These are phyloP conservation scores for Cecidostiba fungosa DNA, from an alignment of 2,888 invertebrate genomes.

Conservation along the genomic window DNA sequence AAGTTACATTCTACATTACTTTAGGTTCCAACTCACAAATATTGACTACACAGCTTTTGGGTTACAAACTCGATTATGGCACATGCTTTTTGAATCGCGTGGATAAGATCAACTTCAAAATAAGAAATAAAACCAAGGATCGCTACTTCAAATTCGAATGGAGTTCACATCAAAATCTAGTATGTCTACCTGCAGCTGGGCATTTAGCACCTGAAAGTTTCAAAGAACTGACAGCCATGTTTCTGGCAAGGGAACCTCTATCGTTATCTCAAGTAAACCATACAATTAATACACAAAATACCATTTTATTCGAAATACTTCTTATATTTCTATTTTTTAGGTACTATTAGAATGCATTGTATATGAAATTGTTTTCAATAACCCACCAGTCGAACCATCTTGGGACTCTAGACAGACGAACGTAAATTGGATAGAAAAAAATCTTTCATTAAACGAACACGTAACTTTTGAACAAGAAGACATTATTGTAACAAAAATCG, in stretches of 20 bases:
- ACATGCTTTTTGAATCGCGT: slow-evolving; percentile 75
- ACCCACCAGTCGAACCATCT: slow-evolving; percentile 68
- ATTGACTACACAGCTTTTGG: neutral
- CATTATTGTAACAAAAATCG: slow-evolving; percentile 68
- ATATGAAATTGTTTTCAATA: slow-evolving; percentile 67
- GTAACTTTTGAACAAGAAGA: slow-evolving; percentile 44
- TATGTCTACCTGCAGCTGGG: slow-evolving; percentile 81
- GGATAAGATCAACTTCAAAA: slow-evolving; percentile 77
- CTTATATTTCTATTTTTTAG: slow-evolving; percentile 61
- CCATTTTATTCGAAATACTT: neutral
- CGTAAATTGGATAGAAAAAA: slow-evolving; percentile 73
- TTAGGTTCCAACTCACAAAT: slow-evolving; percentile 25
- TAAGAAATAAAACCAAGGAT: slow-evolving; percentile 78
- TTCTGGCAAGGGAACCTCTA: slow-evolving; percentile 80
- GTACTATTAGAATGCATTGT: slow-evolving; percentile 68
- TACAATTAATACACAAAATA: neutral
- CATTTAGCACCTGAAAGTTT: slow-evolving; percentile 78
- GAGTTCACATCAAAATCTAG: slow-evolving; percentile 74
- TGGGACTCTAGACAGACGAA: slow-evolving; percentile 81
- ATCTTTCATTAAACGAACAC: slow-evolving; percentile 31
- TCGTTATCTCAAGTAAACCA: slow-evolving; percentile 72
- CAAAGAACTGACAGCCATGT: slow-evolving; percentile 82
- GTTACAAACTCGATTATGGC: slow-evolving; percentile 78
- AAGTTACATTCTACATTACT: neutral
- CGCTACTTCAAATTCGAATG: slow-evolving; percentile 80